These are phyloP conservation scores for Pteronotus mesoamericanus DNA, from an alignment of 2,797 vertebrate species.

Conservation along the genomic window DNA sequence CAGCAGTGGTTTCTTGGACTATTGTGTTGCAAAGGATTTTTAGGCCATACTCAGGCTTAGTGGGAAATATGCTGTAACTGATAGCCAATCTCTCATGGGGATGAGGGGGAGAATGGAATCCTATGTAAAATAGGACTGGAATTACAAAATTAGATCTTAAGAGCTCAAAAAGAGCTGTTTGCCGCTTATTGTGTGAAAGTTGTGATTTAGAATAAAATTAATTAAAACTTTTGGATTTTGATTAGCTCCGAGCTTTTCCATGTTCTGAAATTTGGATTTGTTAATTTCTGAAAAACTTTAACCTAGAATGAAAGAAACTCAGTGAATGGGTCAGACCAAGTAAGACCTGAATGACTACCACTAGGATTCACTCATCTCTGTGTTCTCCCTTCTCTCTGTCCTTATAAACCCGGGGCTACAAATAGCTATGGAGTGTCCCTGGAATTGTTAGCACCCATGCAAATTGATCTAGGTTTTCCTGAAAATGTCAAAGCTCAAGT, in stretches of 20 bases:
- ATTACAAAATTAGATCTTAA: not conserved
- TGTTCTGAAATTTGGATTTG: not conserved
- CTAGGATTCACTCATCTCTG: not conserved
- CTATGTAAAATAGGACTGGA: not conserved
- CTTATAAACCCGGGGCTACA: not conserved
- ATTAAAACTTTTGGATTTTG: conserved; percentile 21
- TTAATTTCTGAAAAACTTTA: conserved; percentile 14
- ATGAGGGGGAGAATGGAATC: not conserved
- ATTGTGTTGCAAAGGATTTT: not conserved
- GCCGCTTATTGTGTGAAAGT: not conserved
- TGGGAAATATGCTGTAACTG: not conserved
- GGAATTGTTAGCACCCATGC: not conserved
- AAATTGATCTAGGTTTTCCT: not conserved
- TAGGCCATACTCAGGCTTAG: not conserved
- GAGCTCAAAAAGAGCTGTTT: not conserved
- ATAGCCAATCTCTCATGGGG: not conserved
- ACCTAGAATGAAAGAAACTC: not conserved
- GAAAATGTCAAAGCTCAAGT: not conserved
- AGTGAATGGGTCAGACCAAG: not conserved
- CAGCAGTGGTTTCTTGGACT: not conserved
- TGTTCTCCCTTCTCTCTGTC: not conserved
- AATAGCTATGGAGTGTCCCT: not conserved
- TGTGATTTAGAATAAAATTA: conserved; percentile 24
- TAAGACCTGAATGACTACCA: not conserved
- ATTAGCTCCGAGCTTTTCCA: not conserved